phyloP scores from a whole-genome alignment of 2,888 invertebrate genomes.

The Sialis fuliginosa region DNA sequence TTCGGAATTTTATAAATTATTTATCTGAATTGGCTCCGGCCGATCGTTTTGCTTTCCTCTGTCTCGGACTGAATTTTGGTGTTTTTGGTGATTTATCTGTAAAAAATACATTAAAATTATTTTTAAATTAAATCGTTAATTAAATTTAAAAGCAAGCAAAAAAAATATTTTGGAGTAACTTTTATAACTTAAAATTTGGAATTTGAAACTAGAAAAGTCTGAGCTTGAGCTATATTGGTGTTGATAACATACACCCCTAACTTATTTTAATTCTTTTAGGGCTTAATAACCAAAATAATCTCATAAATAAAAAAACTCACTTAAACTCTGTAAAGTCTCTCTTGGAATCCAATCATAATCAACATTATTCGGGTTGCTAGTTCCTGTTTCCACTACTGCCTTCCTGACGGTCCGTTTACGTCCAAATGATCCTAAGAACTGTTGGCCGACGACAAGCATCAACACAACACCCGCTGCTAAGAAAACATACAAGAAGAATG shows the following conservation, averaged over 20 bases:
- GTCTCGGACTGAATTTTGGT: slow-evolving; percentile 47
- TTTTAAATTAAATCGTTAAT: too few relatives aligned
- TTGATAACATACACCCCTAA: slow-evolving; percentile 10
- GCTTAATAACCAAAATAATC: too few relatives aligned
- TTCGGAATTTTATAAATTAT: too few relatives aligned
- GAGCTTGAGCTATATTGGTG: slow-evolving; percentile 8
- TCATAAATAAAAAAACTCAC: slow-evolving; percentile 52
- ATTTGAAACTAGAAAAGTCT: too few relatives aligned
- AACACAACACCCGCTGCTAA: slow-evolving; percentile 79
- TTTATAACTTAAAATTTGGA: too few relatives aligned
- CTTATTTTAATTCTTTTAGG: too few relatives aligned
- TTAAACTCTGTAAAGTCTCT: slow-evolving; percentile 66
- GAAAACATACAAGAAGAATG: slow-evolving; percentile 94
- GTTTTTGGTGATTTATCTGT: slow-evolving; percentile 55
- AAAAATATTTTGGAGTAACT: too few relatives aligned
- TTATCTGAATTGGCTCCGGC: slow-evolving; percentile 43
- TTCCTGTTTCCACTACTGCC: slow-evolving; percentile 70
- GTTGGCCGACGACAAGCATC: slow-evolving; percentile 74
- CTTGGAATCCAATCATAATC: slow-evolving; percentile 98
- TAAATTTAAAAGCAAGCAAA: too few relatives aligned
- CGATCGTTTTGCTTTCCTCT: slow-evolving; percentile 58
- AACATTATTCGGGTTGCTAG: slow-evolving; percentile 73
- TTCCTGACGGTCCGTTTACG: slow-evolving; percentile 44
- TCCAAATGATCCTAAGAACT: slow-evolving; percentile 70
- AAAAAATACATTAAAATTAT: slow-evolving; percentile 17